Conservation (phyloP, 2,888 invertebrate species). For the Latrodectus elegans region DNA sequence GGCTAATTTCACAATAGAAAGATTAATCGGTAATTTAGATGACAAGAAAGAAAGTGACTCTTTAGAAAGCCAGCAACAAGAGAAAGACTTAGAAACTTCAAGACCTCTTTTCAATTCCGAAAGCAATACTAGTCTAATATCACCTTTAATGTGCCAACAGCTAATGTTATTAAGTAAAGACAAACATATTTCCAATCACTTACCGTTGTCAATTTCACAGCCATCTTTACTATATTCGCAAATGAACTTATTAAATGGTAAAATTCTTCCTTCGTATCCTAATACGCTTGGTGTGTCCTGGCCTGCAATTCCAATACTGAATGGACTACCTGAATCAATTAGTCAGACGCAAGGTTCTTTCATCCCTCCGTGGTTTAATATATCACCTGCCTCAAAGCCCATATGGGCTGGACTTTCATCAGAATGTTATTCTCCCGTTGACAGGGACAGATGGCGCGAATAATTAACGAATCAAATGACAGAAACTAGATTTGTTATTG, state of each 20-base stretch:
- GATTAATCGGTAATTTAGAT: conserved; percentile 37
- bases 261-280: conserved; percentile 53
- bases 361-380: conserved; percentile 42
- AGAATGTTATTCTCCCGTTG: conserved; percentile 37
- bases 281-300: conserved; percentile 41
- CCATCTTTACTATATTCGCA: conserved; percentile 54
- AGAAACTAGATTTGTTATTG: too few species aligned
- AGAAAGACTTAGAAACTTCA: conserved; percentile 13
- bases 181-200: conserved; percentile 40
- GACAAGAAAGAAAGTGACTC: conserved; percentile 24
- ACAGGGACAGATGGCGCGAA: conserved; percentile 43
- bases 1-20: conserved; percentile 61
- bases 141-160: conserved; percentile 41
- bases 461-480: not conserved
- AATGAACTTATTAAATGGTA: conserved; percentile 40
- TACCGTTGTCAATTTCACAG: conserved; percentile 19
- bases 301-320: conserved; percentile 44
- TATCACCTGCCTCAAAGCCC: conserved; percentile 45
- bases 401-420: conserved; percentile 40
- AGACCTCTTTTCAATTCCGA: not conserved
- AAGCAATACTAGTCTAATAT: conserved; percentile 24
- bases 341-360: conserved; percentile 17
- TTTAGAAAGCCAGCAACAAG: conserved; percentile 15
- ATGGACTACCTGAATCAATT: conserved; percentile 43
- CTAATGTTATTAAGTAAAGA: conserved; percentile 54